Base-by-base conservation (phyloP, 2,113 vertebrate species). In the Fukomys damarensis region DNA sequence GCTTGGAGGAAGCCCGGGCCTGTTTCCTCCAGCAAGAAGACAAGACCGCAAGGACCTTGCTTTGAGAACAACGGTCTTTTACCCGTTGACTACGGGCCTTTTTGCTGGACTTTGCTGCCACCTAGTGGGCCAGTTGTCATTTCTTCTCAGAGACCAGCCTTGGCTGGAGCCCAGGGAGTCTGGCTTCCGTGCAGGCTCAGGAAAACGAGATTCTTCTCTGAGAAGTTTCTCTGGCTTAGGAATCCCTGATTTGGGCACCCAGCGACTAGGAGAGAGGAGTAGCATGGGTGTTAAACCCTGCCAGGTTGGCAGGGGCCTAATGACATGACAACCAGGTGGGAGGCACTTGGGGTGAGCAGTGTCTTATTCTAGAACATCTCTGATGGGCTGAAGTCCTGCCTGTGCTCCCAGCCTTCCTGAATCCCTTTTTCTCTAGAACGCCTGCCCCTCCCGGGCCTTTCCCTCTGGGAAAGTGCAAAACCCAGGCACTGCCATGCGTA, bases 71-170 rank as follows among this genome's bases (percentile, higher is more conserved):
- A 16, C 11, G 68, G 35, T 46, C 20, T 17, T 43, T 38, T 19
- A 0, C 5, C 1, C 0, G 1, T 7, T 0, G 24, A 32, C 26
- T 59, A 35, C 8, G 28, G 14, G 17, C 93, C 30, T 61, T 70
- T 81, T 80, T 94, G 43, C 26, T 86, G 80, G 80, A 49, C 80
- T 97, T 89, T 97, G 97, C 97, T 97, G 96, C 98, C 98, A 92
- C 93, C 98, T 97, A 72, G 95, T 84, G 97, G 93, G 22, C 9
- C 13, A 22, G 13, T 19, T 22, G 63, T 58, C 35, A 28, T 84
- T 54, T 19, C 28, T 3, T 46, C 35, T 35, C 56, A 43, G 32
- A n/a, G n/a, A 41, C 10, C 13, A 38, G 63, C 24, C 32, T 72
- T 49, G 41, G 41, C 2, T 30, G 35, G 41, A n/a, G n/a, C 61